Conservation (phyloP, 2,888 invertebrate genomes). For the Cantharis lateralis region DNA sequence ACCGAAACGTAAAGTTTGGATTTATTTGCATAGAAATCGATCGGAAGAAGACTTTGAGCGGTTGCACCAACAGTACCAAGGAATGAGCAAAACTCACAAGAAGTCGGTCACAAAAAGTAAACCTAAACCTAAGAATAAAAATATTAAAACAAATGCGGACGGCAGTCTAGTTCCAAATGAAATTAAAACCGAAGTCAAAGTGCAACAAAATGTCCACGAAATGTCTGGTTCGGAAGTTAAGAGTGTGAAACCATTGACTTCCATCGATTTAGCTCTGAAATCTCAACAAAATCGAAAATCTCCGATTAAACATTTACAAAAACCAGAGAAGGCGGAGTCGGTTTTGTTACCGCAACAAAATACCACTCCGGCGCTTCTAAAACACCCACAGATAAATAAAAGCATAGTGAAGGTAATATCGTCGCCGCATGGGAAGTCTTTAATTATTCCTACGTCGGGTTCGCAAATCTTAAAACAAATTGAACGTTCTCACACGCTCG, state of each 20-base stretch:
- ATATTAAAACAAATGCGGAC: constrained; percentile 54
- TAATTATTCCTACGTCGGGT: constrained; percentile 57
- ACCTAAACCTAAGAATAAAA: constrained; percentile 47
- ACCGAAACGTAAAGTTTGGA: constrained; percentile 90
- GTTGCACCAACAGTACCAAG: constrained; percentile 70
- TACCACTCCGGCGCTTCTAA: constrained; percentile 47
- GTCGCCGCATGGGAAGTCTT: constrained; percentile 53
- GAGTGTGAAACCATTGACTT: not conserved
- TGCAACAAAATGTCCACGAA: not conserved
- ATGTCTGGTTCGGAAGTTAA: not conserved
- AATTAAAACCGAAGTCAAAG: not conserved
- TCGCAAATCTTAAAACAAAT: constrained; percentile 47
- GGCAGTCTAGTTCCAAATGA: not conserved
- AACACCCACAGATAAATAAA: constrained; percentile 39
- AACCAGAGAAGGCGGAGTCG: constrained; percentile 50
- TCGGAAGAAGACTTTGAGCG: constrained; percentile 66
- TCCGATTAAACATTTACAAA: constrained; percentile 14
- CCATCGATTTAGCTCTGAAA: not conserved
- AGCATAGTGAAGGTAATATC: constrained; percentile 54
- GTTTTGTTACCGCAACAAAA: constrained; percentile 50
- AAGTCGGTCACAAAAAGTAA: constrained; percentile 52
- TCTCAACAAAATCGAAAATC: constrained; percentile 16
- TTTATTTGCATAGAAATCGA: constrained; percentile 81
- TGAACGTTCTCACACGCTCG: constrained; percentile 40
- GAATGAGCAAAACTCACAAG: constrained; percentile 62